Base-by-base conservation (phyloP, 2,113 vertebrate genomes). In the Pseudopodoces humilis region DNA sequence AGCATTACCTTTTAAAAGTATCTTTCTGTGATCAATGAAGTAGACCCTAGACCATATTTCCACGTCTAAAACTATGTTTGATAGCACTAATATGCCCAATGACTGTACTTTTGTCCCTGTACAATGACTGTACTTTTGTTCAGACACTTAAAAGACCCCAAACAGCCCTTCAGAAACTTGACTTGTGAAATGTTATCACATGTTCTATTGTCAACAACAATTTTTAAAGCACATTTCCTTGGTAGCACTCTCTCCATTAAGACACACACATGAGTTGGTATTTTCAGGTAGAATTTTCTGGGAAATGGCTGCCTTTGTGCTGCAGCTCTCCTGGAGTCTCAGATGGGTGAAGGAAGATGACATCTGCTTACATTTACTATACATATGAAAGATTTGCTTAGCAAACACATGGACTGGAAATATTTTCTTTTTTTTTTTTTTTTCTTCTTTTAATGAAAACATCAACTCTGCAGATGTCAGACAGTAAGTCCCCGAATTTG, bases 371-470 rank as follows among this genome's bases (percentile, higher is more conserved):
- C 44, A 86, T 72, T 92, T 78, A 78, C 59, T 79, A 67, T 49
- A 75, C 65, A 62, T 58, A 85, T 43, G 62, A 69, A 91, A 76
- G 28, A 50, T 87, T 88, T 95, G 56, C 76, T 93, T 69, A 86
- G 52, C 83, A 93, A 93, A 94, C 23, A 56, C 7, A 64, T 24
- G 24, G 64, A 25, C 52, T 92, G 41, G 47, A 83, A 88, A 69
- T 25, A 1, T 49, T 37, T 75, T 44, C 7, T 41, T 43, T 52
- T 2, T 62, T 49, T 22, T 15, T 49, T 39, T 39, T 39, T 39
- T 37, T 37, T 37, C 37, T 62, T 7, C 1, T 41, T 86, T 49
- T 25, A 74, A 88, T 56, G 56, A 91, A 95, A 95, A 83, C 62
- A 75, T 76, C 58, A 70, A 68, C 44, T 77, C 67, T 62, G 58